Base-by-base conservation (phyloP, 2,797 vertebrate species). In the Rhinatrema bivittatum region DNA sequence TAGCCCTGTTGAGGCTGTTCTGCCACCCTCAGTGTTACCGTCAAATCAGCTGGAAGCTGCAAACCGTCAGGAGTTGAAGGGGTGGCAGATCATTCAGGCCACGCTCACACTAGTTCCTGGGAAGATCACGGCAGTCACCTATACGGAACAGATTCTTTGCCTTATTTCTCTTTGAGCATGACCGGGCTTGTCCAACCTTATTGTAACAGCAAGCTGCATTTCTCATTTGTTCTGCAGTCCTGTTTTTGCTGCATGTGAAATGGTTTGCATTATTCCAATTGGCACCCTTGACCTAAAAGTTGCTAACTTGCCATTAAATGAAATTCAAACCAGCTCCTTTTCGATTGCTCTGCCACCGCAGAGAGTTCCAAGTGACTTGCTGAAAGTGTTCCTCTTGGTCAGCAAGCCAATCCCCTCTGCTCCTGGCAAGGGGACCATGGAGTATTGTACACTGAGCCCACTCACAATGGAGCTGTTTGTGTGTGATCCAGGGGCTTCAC, bases 181-280 rank as follows among this genome's bases (percentile, higher is more conserved):
- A n/a, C 47, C 43, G 49, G 21, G 39, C 16, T 14, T 36, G 25
- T 46, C 20, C 39, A 42, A 47, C 41, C 20, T 7, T 30, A 32
- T 35, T 38, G n/a, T n/a, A 38, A 8, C 18, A 26, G 12, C 42
- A 37, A 46, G 37, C 41, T 36, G 25, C 11, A 31, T 36, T 21
- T 28, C 5, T 25, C 10, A 37, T 39, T 32, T 37, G 9, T 10
- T 21, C 20, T 25, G 12, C 18, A 28, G 9, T 39, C 45, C 20
- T 33, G 21, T 36, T 51, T 32, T 20, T 42, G 39, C 34, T 47
- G 32, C 37, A 50, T 41, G 18, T 7, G 41, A 51, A 53, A 35
- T 15, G 15, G 25, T 19, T 24, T 13, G 28, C 23, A 29, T 19
- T 39, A 32, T 42, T 42, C 43, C 46, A 43, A 53, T 49, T 40